A percentile compares a stretch with the other conserved stretches of the same genome.
Conservation (phyloP, 2,113 vertebrate genomes). For the Mesembrinibis cayennensis region DNA sequence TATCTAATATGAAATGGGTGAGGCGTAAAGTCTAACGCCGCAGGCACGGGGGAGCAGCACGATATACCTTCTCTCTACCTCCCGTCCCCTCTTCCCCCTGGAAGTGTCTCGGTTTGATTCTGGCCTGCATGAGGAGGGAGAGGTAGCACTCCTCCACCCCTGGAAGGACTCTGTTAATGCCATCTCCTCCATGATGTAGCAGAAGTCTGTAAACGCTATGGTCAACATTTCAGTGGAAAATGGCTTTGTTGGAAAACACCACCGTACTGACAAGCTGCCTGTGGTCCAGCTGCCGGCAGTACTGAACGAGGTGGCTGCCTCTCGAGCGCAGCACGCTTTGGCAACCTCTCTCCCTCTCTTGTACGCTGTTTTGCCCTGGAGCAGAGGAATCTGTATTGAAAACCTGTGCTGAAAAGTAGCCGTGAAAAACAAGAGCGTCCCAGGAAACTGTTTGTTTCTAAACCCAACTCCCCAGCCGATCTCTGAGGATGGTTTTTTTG, state of each 20-base stretch:
- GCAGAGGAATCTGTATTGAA: neutral
- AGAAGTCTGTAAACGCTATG: neutral
- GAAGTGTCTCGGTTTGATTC: neutral
- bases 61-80: neutral
- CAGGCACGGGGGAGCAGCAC: neutral
- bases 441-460: neutral
- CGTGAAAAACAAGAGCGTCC: neutral
- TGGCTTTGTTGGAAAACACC: neutral
- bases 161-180: neutral
- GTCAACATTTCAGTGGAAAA: neutral
- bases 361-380: neutral
- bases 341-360: neutral
- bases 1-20: neutral
- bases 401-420: neutral
- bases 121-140: neutral
- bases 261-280: neutral
- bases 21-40: neutral
- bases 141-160: neutral
- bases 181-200: neutral
- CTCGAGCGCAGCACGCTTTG: neutral
- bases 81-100: neutral
- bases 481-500: neutral
- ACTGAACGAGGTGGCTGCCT: neutral
- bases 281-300: neutral
- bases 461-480: rapidly evolving